phyloP scores from a whole-genome alignment of 2,113 vertebrate genomes.

The Montifringilla adamsi region DNA sequence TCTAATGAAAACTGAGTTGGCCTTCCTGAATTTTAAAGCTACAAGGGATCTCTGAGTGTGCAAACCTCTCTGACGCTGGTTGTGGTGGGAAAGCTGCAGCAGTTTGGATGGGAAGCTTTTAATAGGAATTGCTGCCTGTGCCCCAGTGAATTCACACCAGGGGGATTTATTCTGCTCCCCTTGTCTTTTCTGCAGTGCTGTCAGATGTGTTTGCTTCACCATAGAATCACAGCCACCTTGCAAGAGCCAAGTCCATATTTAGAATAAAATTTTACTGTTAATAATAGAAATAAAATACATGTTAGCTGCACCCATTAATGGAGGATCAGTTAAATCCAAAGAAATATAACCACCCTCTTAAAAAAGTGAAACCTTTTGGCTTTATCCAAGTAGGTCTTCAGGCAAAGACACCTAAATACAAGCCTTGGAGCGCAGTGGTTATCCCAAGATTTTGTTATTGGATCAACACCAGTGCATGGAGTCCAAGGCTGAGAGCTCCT shows the following conservation, averaged over 20 bases:
- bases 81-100: neutral
- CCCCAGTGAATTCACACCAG: neutral
- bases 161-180: neutral
- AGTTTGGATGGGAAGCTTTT: neutral
- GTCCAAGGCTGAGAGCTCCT: neutral
- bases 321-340: neutral
- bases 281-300: neutral
- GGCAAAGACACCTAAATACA: neutral
- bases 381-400: neutral
- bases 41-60: neutral
- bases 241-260: neutral
- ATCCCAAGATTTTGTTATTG: neutral
- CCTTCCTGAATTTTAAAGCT: neutral
- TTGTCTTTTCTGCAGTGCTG: neutral
- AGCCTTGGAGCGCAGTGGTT: constrained; percentile 14
- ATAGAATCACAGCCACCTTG: neutral
- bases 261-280: neutral
- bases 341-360: neutral
- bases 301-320: neutral
- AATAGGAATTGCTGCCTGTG: neutral
- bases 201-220: neutral
- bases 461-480: neutral
- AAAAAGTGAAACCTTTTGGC: neutral
- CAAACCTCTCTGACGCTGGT: neutral
- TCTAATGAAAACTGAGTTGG: neutral